These are phyloP conservation scores for Glyphotaelius pellucidus DNA, from an alignment of 2,888 invertebrate genomes.

Conservation along the genomic window DNA sequence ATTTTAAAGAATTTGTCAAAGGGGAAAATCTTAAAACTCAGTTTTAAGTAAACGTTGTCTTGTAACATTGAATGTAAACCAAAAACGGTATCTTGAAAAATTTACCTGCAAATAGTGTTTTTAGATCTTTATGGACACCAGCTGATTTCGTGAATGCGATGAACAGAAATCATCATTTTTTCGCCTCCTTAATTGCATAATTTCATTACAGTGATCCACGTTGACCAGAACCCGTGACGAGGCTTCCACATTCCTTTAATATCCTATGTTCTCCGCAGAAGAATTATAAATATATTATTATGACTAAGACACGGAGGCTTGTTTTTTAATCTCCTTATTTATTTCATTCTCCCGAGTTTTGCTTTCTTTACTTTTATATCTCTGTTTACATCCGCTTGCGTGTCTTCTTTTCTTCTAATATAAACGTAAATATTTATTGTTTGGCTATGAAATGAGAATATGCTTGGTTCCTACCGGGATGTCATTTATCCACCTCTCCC, in stretches of 20 bases:
- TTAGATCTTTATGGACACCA: neutral
- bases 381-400: neutral
- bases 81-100: neutral
- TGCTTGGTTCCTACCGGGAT: no score
- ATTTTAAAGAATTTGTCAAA: no score
- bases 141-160: neutral
- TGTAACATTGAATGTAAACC: neutral
- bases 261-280: neutral
- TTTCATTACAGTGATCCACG: neutral
- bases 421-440: neutral
- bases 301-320: neutral
- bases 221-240: neutral
- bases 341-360: neutral
- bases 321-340: neutral
- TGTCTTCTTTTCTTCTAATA: neutral
- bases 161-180: neutral
- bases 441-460: no score
- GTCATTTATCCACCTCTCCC: no score
- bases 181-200: neutral
- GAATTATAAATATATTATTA: neutral
- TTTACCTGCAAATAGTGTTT: neutral
- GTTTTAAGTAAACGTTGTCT: no score
- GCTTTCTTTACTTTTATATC: neutral
- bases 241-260: neutral
- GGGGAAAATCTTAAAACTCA: no score